A percentile compares a stretch with the other conserved stretches of the same genome.
These are phyloP conservation scores for Neomorphus geoffroyi DNA, from an alignment of 2,797 vertebrate genomes.

Conservation along the genomic window DNA sequence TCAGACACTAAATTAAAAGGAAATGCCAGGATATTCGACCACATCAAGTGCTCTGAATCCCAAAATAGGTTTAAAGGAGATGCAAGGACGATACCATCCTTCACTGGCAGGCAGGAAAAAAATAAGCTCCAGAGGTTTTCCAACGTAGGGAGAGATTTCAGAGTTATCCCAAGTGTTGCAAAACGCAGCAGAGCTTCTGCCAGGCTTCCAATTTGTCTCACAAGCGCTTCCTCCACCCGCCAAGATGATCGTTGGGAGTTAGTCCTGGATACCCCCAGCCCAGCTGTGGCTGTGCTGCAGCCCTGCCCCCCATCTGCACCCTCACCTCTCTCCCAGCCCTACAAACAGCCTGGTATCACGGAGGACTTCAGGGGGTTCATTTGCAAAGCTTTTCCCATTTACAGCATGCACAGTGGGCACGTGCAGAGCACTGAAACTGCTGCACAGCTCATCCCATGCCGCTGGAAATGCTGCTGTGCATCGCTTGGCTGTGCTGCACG, in stretches of 20 bases:
- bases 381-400: not conserved
- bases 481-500: rapidly evolving
- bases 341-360: rapidly evolving
- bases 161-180: not conserved
- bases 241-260: rapidly evolving
- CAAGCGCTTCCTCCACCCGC: not conserved
- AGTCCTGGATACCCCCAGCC: not conserved
- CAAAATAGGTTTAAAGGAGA: slow-evolving; percentile 71
- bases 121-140: not conserved
- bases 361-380: rapidly evolving
- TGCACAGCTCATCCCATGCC: rapidly evolving
- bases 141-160: not conserved
- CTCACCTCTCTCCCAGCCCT: not conserved
- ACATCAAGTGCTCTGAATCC: slow-evolving; percentile 71
- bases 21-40: slow-evolving; percentile 68
- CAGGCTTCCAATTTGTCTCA: not conserved
- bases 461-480: too few species aligned
- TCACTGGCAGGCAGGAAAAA: not conserved
- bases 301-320: too few species aligned
- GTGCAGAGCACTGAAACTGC: rapidly evolving
- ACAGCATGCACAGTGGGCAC: rapidly evolving
- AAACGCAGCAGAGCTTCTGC: not conserved
- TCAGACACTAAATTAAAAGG: slow-evolving; percentile 78
- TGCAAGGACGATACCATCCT: slow-evolving; percentile 18
- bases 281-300: not conserved